Percentiles rank a stretch among this genome's conserved stretches.
Conservation (phyloP, 1,140 invertebrate genomes). For the Eubasilissa regina region DNA sequence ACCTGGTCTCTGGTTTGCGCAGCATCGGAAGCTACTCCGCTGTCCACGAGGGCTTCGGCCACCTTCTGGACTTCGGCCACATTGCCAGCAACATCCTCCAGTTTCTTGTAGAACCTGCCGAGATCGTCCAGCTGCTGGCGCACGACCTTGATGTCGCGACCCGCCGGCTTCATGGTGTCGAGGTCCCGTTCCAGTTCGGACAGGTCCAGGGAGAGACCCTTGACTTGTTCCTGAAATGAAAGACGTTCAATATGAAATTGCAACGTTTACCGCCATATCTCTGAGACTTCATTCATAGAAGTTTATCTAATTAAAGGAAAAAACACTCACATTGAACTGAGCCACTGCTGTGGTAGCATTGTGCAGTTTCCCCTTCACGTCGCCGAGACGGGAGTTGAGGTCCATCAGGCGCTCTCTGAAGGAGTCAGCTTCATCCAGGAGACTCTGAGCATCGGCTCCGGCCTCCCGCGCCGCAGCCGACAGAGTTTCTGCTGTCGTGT, state of each 20-base stretch:
- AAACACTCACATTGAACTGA: slow-evolving; percentile 79
- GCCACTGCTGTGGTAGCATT: slow-evolving; percentile 89
- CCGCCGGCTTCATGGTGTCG: slow-evolving; percentile 87
- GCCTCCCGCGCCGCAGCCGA: slow-evolving; percentile 71
- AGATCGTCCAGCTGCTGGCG: slow-evolving; percentile 89
- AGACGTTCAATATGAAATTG: too few species aligned
- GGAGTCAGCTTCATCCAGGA: slow-evolving; percentile 85
- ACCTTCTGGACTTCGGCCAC: slow-evolving; percentile 81
- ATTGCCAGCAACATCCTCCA: slow-evolving; percentile 79
- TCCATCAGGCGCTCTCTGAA: slow-evolving; percentile 85
- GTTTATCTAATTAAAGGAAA: too few species aligned
- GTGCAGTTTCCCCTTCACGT: slow-evolving; percentile 86
- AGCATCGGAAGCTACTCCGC: slow-evolving; percentile 88
- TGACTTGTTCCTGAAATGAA: slow-evolving; percentile 81
- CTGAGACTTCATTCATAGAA: too few species aligned
- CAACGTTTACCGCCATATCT: too few species aligned
- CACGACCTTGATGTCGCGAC: slow-evolving; percentile 89
- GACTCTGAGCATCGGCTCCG: slow-evolving; percentile 81
- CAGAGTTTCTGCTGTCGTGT: slow-evolving; percentile 68
- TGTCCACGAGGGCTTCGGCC: slow-evolving; percentile 85
- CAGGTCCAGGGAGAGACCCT: slow-evolving; percentile 82
- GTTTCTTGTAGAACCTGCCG: slow-evolving; percentile 77
- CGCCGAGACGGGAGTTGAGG: slow-evolving; percentile 83
- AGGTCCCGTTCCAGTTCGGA: slow-evolving; percentile 87
- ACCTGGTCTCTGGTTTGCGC: slow-evolving; percentile 81